Percentiles rank a stretch among this genome's conserved stretches.
phyloP scores from a whole-genome alignment of 2,113 vertebrate genomes.

The Halichoeres trimaculatus region DNA sequence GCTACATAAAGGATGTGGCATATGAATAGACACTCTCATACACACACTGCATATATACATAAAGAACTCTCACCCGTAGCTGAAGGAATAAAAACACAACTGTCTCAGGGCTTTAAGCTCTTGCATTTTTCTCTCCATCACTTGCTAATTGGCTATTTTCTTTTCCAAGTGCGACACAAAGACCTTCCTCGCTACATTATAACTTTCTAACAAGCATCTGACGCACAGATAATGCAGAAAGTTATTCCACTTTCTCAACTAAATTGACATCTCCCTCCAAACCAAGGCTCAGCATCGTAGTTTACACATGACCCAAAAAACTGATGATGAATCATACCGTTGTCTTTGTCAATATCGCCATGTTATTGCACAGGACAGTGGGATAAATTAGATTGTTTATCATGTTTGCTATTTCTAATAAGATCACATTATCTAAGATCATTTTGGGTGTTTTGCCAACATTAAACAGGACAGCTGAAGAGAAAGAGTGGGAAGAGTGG shows the following conservation, averaged over 20 bases:
- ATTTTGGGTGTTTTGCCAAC: too few relatives aligned
- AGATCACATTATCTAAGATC: too few relatives aligned
- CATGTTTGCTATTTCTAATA: too few relatives aligned
- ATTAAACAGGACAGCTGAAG: too few relatives aligned
- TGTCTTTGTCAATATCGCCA: neutral
- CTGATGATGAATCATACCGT: neutral
- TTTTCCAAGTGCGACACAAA: slow-evolving; percentile 48
- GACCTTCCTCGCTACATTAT: slow-evolving; percentile 13
- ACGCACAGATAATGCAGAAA: slow-evolving; percentile 15
- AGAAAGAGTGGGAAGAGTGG: too few relatives aligned
- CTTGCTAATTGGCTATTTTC: slow-evolving; percentile 72
- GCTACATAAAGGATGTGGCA: slow-evolving; percentile 24
- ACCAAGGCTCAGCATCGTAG: neutral
- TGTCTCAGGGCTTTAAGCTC: slow-evolving; percentile 44
- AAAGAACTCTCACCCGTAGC: slow-evolving; percentile 23
- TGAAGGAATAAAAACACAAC: slow-evolving; percentile 43
- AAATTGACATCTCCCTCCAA: neutral
- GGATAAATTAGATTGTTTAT: too few relatives aligned
- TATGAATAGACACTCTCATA: slow-evolving; percentile 32
- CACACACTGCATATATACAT: slow-evolving; percentile 17
- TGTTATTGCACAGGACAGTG: too few relatives aligned
- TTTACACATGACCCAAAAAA: neutral
- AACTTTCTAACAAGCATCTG: slow-evolving; percentile 36
- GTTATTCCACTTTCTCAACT: slow-evolving; percentile 10
- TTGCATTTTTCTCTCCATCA: slow-evolving; percentile 56